These are phyloP conservation scores for Patella vulgata DNA, from an alignment of 1,140 invertebrate species.

Conservation along the genomic window DNA sequence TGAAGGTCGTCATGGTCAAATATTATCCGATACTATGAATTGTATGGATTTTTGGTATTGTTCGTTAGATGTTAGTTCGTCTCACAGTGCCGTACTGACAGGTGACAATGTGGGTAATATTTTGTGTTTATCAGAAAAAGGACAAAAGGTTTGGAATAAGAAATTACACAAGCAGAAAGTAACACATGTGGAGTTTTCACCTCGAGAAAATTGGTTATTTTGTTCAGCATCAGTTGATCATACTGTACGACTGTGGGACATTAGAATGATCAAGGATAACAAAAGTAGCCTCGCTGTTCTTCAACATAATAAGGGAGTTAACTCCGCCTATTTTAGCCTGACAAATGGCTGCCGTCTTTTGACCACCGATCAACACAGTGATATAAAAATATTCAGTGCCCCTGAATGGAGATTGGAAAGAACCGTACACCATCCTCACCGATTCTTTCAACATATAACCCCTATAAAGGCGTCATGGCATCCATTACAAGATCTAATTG, in stretches of 20 bases:
- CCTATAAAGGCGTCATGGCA: conserved; percentile 67
- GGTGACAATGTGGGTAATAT: conserved; percentile 58
- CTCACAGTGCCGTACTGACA: conserved; percentile 44
- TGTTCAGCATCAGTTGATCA: conserved; percentile 61
- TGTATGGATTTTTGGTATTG: conserved; percentile 58
- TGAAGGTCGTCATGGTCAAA: conserved; percentile 30
- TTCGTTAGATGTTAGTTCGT: conserved; percentile 51
- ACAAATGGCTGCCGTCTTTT: conserved; percentile 60
- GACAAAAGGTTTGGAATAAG: conserved; percentile 45
- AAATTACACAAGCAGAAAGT: conserved; percentile 60
- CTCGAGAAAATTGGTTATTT: conserved; percentile 55
- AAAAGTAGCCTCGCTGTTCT: conserved; percentile 41
- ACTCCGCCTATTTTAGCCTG: conserved; percentile 61
- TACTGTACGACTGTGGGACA: conserved; percentile 62
- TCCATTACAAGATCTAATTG: conserved; percentile 62
- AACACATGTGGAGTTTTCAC: conserved; percentile 59
- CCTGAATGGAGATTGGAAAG: conserved; percentile 57
- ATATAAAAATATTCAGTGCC: conserved; percentile 58
- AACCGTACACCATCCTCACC: conserved; percentile 63
- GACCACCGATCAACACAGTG: conserved; percentile 63
- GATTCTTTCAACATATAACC: conserved; percentile 65
- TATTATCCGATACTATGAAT: conserved; percentile 54
- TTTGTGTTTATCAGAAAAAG: conserved; percentile 49
- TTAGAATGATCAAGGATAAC: conserved; percentile 52
- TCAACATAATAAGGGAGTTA: conserved; percentile 57